Base-by-base conservation (phyloP, 2,797 vertebrate species). In the Sitta carolinensis region DNA sequence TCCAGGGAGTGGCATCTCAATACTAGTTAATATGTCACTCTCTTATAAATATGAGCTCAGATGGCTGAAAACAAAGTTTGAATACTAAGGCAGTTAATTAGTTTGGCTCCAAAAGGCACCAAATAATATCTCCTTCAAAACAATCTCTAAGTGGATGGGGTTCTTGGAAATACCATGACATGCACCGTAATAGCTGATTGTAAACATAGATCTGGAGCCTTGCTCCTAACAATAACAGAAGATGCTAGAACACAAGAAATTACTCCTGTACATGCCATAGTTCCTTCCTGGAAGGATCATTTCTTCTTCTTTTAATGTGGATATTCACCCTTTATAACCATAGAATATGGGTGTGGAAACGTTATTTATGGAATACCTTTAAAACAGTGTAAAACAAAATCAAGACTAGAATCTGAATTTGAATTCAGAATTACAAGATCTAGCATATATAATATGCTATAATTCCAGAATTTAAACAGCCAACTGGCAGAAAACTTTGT, bases 151-250 rank as follows among this genome's bases (percentile, higher is more conserved):
- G 74, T 87, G 70, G 74, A 84, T 74, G 74, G 82, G 74, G 72
- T 95, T 96, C 92, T 86, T 95, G 94, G 95, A 96, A 96, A 82
- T 90, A 43, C 63, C 90, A 25, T 91, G 91, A 94, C 79, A 52
- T 94, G 36, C 38, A 59, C 55, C 0, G 2, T 84, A 92, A 91
- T 43, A 85, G 32, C 54, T 95, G 5, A 1, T 70, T 91, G 63
- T 76, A 95, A 90, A 73, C 89, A 95, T 43, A 59, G 77, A 54
- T 76, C 51, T 76, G 80, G 52, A 90, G 70, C 67, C 52, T 78
- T 90, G 34, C 26, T 91, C 54, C 59, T 90, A 85, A 87, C 70
- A 94, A 30, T 57, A 94, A 76, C 32, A 66, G 82, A 81, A 93
- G 85, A 89, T 73, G 36, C 40, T 91, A 91, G 66, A 92, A 66